Conservation (phyloP, 2,797 vertebrate species). For the Gorsachius magnificus region DNA sequence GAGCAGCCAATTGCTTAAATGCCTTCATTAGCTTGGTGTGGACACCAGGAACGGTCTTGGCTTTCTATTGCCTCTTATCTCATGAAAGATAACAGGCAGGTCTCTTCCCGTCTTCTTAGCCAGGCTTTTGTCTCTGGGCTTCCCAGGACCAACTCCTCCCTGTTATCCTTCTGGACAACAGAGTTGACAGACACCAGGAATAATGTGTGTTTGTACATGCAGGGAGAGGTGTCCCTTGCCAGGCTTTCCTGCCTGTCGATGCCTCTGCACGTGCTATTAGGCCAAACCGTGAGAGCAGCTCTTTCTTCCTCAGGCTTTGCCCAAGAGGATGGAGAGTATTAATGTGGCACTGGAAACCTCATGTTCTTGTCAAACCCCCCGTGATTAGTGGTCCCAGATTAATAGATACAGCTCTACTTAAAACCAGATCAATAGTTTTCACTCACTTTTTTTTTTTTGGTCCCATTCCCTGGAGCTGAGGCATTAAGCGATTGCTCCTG, state of each 20-base stretch:
- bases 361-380: not conserved
- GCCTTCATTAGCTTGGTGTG: not conserved
- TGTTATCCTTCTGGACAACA: not conserved
- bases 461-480: not conserved
- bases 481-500: not conserved
- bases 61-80: not conserved
- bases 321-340: not conserved
- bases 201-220: not conserved
- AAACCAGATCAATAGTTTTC: not conserved
- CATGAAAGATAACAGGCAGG: not conserved
- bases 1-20: not conserved
- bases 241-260: not conserved
- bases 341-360: not conserved
- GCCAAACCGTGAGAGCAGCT: not conserved
- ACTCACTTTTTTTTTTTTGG: not conserved
- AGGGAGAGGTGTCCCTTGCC: not conserved
- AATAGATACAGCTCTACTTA: conserved; percentile 17
- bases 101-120: not conserved
- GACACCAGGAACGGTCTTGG: not conserved
- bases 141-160: not conserved
- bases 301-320: not conserved
- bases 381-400: not conserved
- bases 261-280: not conserved
- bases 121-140: not conserved
- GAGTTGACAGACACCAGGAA: not conserved